Evolutionary conservation across 2,797 vertebrate species (phyloP), one percentile per base, ranked within the genome.

Genomic region (Crax fasciolata): DNA sequence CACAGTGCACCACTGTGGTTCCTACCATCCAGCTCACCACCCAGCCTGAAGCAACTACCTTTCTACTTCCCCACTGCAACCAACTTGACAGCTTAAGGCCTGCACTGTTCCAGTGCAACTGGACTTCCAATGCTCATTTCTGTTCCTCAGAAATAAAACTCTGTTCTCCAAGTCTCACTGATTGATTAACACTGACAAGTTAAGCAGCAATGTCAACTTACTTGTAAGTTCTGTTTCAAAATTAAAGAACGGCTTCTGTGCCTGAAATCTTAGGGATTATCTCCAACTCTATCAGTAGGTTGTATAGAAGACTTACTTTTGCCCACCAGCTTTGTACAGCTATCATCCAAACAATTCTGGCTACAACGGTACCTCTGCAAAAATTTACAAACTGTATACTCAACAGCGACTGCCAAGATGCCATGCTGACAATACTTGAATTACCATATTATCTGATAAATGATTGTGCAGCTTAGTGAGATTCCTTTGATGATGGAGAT

Each of bases 401-500:
- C n/a, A 11, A 28, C 46, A 59, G 62, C 83, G 73, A 51, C 70
- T 91, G 66, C 44, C 89, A 76, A 68, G 83, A 80, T 79, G 49
- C 41, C 71, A 93, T 91, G 51, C 49, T 93, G 90, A 90, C 77
- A 76, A 46, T 71, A 21, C 35, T 88, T 91, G 66, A 94, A 90
- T 93, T 92, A 62, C 54, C 57, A 25, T 77, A 93, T 90, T 59
- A 58, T 79, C 82, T 94, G 82, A 92, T 93, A 79, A 92, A 92
- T 92, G 65, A 72, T 65, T 81, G 38, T 35, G 46, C 27, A 87
- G 44, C 61, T 93, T 72, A 54, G 62, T 66, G 65, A 78, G 74
- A 89, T 84, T 94, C 54, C 65, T 89, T 91, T 72, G 63, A 73
- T 77, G 17, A 41, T 13, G 30, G 79, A 89, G 75, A 84, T 87